Evolutionary conservation across 1,140 invertebrate species (phyloP).

Genomic region (Conopomorpha cramerella): DNA sequence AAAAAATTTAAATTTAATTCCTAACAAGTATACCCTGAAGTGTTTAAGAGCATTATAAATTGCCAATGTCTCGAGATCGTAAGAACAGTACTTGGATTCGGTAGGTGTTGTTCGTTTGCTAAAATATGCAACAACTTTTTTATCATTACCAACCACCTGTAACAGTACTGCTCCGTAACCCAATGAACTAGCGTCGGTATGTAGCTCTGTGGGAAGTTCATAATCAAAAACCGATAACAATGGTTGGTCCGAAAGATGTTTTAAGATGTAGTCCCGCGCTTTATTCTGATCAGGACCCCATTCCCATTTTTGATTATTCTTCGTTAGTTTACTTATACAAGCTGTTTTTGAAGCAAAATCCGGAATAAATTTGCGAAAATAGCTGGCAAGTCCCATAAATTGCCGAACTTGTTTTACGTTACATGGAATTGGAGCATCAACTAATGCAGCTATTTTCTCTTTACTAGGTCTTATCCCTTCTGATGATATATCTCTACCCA

Average conservation of each 20-base stretch:
- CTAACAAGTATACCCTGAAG: conserved; percentile 7
- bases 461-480: conserved; percentile 7
- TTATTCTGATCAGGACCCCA: neutral
- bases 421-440: neutral
- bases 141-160: conserved; percentile 24
- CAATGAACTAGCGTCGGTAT: conserved; percentile 14
- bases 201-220: conserved; percentile 11
- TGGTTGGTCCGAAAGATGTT: conserved; percentile 9
- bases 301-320: conserved; percentile 1
- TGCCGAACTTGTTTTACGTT: conserved; percentile 8
- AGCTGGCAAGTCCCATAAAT: conserved; percentile 19
- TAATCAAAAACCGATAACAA: conserved; percentile 20
- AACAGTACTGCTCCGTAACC: conserved; percentile 16
- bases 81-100: conserved; percentile 26
- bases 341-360: conserved; percentile 9
- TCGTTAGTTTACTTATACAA: conserved; percentile 5
- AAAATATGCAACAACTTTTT: conserved; percentile 44
- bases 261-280: neutral
- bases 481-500: conserved; percentile 12
- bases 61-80: conserved; percentile 33
- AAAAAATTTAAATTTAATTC: conserved; percentile 2
- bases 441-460: conserved; percentile 1
- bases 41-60: conserved; percentile 22
- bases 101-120: conserved; percentile 32
- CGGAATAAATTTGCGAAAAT: conserved; percentile 10